phyloP scores from a whole-genome alignment of 2,888 invertebrate species.

The Hypena proboscidalis region DNA sequence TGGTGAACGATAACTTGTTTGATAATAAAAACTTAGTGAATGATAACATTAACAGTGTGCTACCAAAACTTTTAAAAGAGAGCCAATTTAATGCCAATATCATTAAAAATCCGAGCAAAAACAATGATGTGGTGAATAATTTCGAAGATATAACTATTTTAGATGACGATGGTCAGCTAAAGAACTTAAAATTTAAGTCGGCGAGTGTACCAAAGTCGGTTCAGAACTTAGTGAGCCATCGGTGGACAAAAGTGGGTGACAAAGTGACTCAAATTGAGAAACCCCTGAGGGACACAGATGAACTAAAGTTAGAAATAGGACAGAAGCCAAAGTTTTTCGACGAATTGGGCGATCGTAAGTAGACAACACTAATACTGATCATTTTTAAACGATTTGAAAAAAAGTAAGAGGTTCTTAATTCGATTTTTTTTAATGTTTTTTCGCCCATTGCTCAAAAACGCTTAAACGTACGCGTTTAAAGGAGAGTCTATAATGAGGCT shows the following conservation, averaged over 20 bases:
- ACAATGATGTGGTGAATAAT: conserved; percentile 58
- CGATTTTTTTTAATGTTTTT: neutral
- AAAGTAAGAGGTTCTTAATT: no score
- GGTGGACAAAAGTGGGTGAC: conserved; percentile 37
- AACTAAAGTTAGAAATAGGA: conserved; percentile 34
- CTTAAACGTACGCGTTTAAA: no score
- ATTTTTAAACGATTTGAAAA: no score
- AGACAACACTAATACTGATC: conserved; percentile 21
- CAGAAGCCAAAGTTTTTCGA: conserved; percentile 88
- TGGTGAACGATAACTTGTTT: conserved; percentile 54
- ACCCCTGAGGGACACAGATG: conserved; percentile 31
- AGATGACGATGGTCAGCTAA: conserved; percentile 66
- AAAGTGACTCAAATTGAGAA: conserved; percentile 40
- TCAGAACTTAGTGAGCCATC: conserved; percentile 35
- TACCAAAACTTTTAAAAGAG: conserved; percentile 57
- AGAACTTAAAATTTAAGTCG: conserved; percentile 69
- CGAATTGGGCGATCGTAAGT: conserved; percentile 88
- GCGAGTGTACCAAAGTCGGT: conserved; percentile 48
- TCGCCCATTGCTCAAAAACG: no score
- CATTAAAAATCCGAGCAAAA: conserved; percentile 54
- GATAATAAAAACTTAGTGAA: conserved; percentile 58
- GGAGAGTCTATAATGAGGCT: no score
- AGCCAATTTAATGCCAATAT: conserved; percentile 56
- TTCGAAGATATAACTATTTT: conserved; percentile 74
- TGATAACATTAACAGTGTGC: conserved; percentile 44